Evolutionary conservation across 1,140 invertebrate genomes (phyloP).

Genomic region (Pectinophora gossypiella): DNA sequence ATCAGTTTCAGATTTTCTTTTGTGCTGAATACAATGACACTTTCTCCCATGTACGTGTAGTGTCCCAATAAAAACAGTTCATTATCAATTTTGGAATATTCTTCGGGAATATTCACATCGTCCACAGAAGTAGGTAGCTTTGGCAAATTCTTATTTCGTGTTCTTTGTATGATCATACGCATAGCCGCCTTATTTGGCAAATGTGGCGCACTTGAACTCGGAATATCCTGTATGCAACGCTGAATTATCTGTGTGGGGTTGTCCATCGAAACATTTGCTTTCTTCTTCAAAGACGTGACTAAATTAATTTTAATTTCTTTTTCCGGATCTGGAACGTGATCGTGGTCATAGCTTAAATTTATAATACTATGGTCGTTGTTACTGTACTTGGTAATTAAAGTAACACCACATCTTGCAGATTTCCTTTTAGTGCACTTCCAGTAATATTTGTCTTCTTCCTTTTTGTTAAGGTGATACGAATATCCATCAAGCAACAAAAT

Average conservation of each 20-base stretch:
- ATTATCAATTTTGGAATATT: neutral
- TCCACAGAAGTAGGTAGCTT: neutral
- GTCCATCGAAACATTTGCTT: neutral
- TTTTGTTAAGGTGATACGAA: neutral
- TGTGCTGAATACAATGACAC: conserved; percentile 1
- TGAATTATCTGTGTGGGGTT: neutral
- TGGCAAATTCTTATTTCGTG: neutral
- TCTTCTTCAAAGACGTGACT: neutral
- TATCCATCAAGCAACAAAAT: neutral
- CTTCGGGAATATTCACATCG: neutral
- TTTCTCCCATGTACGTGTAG: neutral
- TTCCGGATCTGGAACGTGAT: neutral
- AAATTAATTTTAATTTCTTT: neutral
- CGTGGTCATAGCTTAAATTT: neutral
- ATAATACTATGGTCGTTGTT: neutral
- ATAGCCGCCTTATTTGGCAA: neutral
- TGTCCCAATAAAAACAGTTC: conserved; percentile 1
- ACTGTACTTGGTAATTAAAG: neutral
- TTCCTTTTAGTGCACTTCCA: neutral
- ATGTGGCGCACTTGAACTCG: neutral
- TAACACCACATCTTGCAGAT: neutral
- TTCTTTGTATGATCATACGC: neutral
- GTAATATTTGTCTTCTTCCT: neutral
- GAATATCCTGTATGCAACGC: neutral
- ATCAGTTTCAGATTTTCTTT: conserved; percentile 4